Base-by-base conservation (phyloP, 2,888 invertebrate genomes). In the Xanthorhoe spadicearia region DNA sequence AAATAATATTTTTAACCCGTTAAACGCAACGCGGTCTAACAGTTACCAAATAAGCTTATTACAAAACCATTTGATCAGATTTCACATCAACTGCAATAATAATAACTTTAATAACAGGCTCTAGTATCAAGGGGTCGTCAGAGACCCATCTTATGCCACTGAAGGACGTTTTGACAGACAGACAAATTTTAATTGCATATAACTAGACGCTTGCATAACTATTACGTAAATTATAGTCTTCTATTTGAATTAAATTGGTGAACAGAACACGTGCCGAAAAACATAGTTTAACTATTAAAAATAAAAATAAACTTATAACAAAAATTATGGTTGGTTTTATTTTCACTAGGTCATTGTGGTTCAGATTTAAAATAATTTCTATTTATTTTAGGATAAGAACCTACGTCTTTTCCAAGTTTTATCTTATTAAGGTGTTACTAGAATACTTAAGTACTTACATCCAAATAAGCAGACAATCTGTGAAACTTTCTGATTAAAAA, bases 111-210 rank as follows among this genome's bases (percentile, higher is more conserved):
- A 92, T 92, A 78, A 91, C 75, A 84, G 86, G 83, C 78, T 88
- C 82, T 84, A 85, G 79, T 76, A 72, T 74, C 70, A 69, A 71
- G 69, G 64, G 82, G 83, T 80, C 84, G 87, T 87, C 87, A 83
- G 84, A 82, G 74, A 71, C 75, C 80, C 81, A 77, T 83, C 86
- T 78, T 75, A 79, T 83, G 89, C 90, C 89, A 89, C 89, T 80
- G 85, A 81, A 80, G 75, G 88, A 90, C 90, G 84, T 88, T 88
- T 88, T 91, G 92, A 92, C 86, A 81, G 90, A 88, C 88, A 82
- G 80, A 89, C 82, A 80, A 82, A 82, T 83, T 85, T 87, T 92
- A 91, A 91, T 91, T 89, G 87, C 79, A 89, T 84, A 72, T 72
- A 69, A 57, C 56, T 62, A 59, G 63, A 69, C 73, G 73, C 66